Conservation (phyloP, 2,888 invertebrate species). For the Drosophila nigritarsus region DNA sequence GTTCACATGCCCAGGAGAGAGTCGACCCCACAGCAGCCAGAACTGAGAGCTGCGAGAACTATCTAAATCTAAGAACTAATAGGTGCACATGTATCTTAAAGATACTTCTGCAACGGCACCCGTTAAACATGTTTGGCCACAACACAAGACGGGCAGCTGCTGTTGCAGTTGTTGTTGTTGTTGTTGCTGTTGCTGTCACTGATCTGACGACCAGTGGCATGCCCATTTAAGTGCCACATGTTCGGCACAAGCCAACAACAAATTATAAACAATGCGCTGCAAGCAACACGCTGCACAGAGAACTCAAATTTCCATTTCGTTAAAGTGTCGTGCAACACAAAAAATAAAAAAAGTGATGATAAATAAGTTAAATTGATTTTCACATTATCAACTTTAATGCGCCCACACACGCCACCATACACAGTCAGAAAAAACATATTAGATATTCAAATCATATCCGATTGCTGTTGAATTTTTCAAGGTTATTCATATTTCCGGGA, state of each 20-base stretch:
- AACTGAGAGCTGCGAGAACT: conserved; percentile 4
- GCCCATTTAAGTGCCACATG: conserved; percentile 77
- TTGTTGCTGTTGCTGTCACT: conserved; percentile 39
- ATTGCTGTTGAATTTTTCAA: too few species aligned
- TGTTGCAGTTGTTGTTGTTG: conserved; percentile 30
- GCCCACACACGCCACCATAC: conserved; percentile 31
- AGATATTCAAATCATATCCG: neutral
- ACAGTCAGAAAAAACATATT: neutral
- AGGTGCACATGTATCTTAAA: conserved; percentile 42
- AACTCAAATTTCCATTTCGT: conserved; percentile 66
- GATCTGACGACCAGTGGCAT: conserved; percentile 52
- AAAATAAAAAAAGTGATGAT: conserved; percentile 22
- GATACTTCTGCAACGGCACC: conserved; percentile 26
- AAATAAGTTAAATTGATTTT: conserved; percentile 70
- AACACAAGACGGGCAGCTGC: conserved; percentile 70
- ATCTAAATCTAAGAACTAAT: conserved; percentile 40
- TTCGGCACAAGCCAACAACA: conserved; percentile 60
- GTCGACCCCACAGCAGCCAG: conserved; percentile 24
- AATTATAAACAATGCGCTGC: conserved; percentile 54
- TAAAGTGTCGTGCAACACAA: conserved; percentile 52
- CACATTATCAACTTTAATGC: conserved; percentile 57
- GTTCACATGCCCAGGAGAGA: conserved; percentile 21
- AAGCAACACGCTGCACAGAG: conserved; percentile 25
- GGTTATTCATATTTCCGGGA: neutral
- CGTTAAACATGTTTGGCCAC: conserved; percentile 68